Evolutionary conservation across 2,797 vertebrate genomes (phyloP), one percentile per base, ranked within the genome.

Genomic region (Picus viridis): DNA sequence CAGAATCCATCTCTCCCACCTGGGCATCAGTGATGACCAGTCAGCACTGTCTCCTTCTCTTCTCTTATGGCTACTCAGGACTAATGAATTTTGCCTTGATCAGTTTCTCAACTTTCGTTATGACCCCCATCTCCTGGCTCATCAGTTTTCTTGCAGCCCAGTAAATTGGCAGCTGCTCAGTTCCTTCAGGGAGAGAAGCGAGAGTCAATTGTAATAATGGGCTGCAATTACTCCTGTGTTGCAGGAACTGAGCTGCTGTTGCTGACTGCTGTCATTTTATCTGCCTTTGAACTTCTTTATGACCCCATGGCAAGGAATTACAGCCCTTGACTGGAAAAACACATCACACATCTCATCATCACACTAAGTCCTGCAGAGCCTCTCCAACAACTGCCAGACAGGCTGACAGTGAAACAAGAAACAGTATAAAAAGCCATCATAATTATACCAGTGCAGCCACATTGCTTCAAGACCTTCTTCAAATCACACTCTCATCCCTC

Each of bases 261-360:
- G 91, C 92, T 93, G 93, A 93, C 92, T 93, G 79, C 93, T 95
- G 90, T 95, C 94, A 69, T 94, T 96, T 95, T 85, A 93, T 89
- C 90, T 90, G 79, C 83, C 89, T 96, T 95, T 92, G 90, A 95
- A 95, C 89, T 92, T 90, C 89, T 85, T 85, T 72, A 74, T 80
- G 82, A 94, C 89, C 92, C 81, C 29, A 62, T 56, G 82, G 79
- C 90, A 95, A 90, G 51, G 84, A 94, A 90, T 89, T 90, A 90
- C 62, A 94, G 92, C 76, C 89, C 64, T 90, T 1, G 2, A 84
- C 90, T 91, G 74, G 26, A 83, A 86, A 93, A 61, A 93, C 75
- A 47, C 29, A 86, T 76, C 74, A 57, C 63, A 56, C 58, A 54
- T 86, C 86, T 45, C 69, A 86, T 67, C 77, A 67, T 58, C 86